phyloP scores from a whole-genome alignment of 2,888 invertebrate species.

The Lampropteryx suffumata region DNA sequence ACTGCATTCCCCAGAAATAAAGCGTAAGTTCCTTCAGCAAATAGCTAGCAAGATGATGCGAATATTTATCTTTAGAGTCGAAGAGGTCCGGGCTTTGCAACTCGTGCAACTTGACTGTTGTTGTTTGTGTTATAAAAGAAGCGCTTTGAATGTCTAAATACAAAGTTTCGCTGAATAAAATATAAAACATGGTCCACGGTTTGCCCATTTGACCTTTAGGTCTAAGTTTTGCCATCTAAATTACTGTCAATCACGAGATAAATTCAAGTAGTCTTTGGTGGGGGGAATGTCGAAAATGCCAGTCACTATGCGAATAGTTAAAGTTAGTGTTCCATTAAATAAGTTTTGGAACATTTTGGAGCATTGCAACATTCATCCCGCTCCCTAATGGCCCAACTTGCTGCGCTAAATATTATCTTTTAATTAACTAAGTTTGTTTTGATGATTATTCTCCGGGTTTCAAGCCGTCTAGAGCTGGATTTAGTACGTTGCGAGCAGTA shows the following conservation, averaged over 20 bases:
- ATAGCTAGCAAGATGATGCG: background rate
- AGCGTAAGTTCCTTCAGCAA: constrained; percentile 1
- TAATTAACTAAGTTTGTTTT: constrained; percentile 30
- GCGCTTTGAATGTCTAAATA: constrained; percentile 1
- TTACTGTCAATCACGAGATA: too few relatives aligned
- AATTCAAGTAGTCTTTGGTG: too few relatives aligned
- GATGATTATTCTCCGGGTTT: constrained; percentile 12
- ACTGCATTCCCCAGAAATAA: background rate
- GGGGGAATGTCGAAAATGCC: background rate
- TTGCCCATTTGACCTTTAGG: too few relatives aligned
- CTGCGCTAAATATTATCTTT: constrained; percentile 27
- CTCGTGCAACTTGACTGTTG: constrained; percentile 13
- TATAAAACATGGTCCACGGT: too few relatives aligned
- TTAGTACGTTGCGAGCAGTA: background rate
- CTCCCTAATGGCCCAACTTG: constrained; percentile 22
- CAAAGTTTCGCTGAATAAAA: too few relatives aligned
- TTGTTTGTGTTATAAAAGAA: constrained; percentile 13
- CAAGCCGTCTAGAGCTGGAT: constrained; percentile 17
- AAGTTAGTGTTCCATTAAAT: constrained; percentile 14
- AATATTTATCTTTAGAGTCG: constrained; percentile 7
- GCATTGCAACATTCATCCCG: background rate
- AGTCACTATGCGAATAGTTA: constrained; percentile 1
- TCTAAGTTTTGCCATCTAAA: too few relatives aligned
- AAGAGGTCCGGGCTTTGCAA: constrained; percentile 8
- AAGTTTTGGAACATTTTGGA: constrained; percentile 8